These are phyloP conservation scores for Rousettus leschenaultii DNA, from an alignment of 2,113 vertebrate species.

Conservation along the genomic window DNA sequence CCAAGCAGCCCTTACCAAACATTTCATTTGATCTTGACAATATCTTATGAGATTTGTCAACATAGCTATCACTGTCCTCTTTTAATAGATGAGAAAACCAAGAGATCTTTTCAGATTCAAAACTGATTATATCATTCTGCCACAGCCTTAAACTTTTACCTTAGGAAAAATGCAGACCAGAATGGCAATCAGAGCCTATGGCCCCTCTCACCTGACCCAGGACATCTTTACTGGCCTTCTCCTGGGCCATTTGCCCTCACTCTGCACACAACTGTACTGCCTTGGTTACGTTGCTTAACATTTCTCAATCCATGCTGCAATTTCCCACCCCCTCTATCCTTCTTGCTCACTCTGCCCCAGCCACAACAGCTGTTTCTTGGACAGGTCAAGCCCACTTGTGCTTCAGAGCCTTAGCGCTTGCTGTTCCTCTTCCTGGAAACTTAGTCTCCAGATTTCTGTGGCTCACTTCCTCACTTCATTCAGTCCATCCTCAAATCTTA, in stretches of 20 bases:
- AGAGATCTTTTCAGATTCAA: background rate
- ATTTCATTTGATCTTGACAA: background rate
- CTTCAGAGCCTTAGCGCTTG: background rate
- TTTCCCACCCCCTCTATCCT: fast-evolving
- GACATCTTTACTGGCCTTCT: fast-evolving
- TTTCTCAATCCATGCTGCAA: fast-evolving
- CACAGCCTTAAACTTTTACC: background rate
- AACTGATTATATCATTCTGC: background rate
- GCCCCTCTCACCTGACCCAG: fast-evolving
- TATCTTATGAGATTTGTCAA: background rate
- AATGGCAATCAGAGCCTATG: background rate
- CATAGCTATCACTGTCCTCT: background rate
- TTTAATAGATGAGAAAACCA: background rate
- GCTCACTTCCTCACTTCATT: background rate
- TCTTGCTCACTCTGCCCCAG: background rate
- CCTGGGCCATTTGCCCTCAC: fast-evolving
- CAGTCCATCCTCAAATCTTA: background rate
- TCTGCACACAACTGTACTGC: fast-evolving
- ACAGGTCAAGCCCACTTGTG: background rate
- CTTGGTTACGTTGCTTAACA: background rate
- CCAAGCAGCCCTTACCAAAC: background rate
- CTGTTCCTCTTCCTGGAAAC: too few relatives aligned
- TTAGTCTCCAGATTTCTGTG: background rate
- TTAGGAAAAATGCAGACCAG: background rate
- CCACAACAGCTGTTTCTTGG: background rate